A percentile compares a stretch with the other conserved stretches of the same genome.
phyloP scores from a whole-genome alignment of 2,797 vertebrate species.

The Taenioides sp. region DNA sequence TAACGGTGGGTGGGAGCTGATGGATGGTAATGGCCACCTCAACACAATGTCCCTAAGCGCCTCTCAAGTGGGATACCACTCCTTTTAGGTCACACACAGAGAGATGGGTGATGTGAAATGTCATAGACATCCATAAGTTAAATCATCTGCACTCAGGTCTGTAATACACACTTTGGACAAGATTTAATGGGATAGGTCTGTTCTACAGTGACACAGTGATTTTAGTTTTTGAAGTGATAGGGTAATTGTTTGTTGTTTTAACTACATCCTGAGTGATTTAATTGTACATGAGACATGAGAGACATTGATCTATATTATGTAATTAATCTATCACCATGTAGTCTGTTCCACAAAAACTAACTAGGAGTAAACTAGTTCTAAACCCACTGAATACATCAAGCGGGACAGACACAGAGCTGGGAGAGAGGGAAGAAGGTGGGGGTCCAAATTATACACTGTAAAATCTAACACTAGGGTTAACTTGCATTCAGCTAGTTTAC shows the following conservation, averaged over 20 bases:
- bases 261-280: neutral
- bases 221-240: neutral
- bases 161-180: constrained; percentile 23
- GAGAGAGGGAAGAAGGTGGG: constrained; percentile 31
- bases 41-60: constrained; percentile 62
- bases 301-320: neutral
- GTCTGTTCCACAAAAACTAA: constrained; percentile 3
- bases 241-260: neutral
- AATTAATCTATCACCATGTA: neutral
- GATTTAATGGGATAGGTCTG: constrained; percentile 24
- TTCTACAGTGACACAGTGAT: constrained; percentile 15
- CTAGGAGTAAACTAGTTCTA: constrained; percentile 21
- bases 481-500: too few species aligned
- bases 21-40: constrained; percentile 74
- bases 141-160: constrained; percentile 26
- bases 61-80: constrained; percentile 62
- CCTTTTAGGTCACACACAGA: constrained; percentile 60
- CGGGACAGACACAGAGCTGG: constrained; percentile 33
- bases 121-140: constrained; percentile 46
- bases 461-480: too few species aligned
- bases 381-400: constrained; percentile 25
- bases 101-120: constrained; percentile 53
- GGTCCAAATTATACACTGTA: constrained; percentile 28
- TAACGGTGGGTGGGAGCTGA: constrained; percentile 71
- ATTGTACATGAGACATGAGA: neutral